Base-by-base conservation (phyloP, 2,113 vertebrate species). In the Salvelinus namaycush region DNA sequence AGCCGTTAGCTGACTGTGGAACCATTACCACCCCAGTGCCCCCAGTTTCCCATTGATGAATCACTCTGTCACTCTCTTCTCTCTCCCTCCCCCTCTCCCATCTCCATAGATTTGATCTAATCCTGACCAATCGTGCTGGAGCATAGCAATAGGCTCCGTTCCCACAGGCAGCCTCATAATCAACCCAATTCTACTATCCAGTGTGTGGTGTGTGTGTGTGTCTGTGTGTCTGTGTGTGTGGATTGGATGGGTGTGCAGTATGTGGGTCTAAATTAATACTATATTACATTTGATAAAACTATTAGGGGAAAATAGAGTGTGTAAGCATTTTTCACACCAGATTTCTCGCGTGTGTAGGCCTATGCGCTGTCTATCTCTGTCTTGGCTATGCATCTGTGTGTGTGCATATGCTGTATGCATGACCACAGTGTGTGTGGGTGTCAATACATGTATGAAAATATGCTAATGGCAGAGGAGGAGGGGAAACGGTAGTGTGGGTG, bases 61-160 rank as follows among this genome's bases (percentile, higher is more conserved):
- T 66, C 24, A 24, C 26, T 22, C 51, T 5, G 5, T 67, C 26
- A 11, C 5, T 7, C 11, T 29, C 24, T 29, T 27, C 27, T 2
- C 27, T 6, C 51, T 34, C 18, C 57, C 51, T 64, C 51, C 5
- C 71, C 59, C 22, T 34, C 29, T 57, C 54, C 54, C 24, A 62
- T 74, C 60, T 71, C 70, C 57, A 74, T 78, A 80, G 73, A 44
- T 39, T 24, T 74, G 66, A 83, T 78, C 73, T 75, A 6, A 57
- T 77, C 66, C 62, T 70, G 66, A 24, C 60, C 65, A 80, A 1
- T 83, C 49, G 4, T 27, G 70, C 48, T 26, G 9, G 29, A 57
- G 68, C 27, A 20, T 8, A 16, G 14, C n/a, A 18, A 70, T 24
- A 68, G 69, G 59, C 67, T 62, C 77, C 27, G 62, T 18, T 49